Evolutionary conservation across 35 echinoderm and acorn worm genomes (phyloP).

Genomic region (Stichopus chloronotus): DNA sequence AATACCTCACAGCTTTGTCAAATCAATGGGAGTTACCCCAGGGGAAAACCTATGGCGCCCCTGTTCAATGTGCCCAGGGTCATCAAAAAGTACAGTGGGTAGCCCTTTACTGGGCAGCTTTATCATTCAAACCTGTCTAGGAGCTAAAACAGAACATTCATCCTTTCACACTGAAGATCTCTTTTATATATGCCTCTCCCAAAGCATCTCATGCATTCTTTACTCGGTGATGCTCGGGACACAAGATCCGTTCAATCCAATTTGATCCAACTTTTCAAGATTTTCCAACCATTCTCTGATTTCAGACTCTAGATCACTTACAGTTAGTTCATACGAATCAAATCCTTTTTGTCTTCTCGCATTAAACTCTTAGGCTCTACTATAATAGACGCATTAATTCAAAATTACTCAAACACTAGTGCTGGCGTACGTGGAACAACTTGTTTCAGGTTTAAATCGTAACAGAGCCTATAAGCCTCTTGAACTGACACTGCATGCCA

Average conservation of each 20-base stretch:
- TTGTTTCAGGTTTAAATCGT: background rate
- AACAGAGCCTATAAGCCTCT: too few relatives aligned
- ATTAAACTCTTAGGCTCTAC: slow-evolving; percentile 11
- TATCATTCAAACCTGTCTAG: too few relatives aligned
- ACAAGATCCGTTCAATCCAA: slow-evolving; percentile 45
- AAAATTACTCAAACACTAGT: slow-evolving; percentile 40
- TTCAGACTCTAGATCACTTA: slow-evolving; percentile 34
- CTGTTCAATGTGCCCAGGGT: too few relatives aligned
- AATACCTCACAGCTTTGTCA: too few relatives aligned
- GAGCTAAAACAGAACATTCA: too few relatives aligned
- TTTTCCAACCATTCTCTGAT: slow-evolving; percentile 35
- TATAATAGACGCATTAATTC: background rate
- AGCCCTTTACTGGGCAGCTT: too few relatives aligned
- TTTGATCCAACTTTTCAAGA: slow-evolving; percentile 15
- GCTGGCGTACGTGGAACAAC: slow-evolving; percentile 17
- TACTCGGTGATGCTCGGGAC: background rate
- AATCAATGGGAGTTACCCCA: background rate
- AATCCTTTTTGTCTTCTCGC: slow-evolving; percentile 24
- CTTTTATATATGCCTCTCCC: background rate
- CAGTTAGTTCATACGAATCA: slow-evolving; percentile 35
- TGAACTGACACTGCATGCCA: too few relatives aligned
- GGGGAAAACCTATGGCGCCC: too few relatives aligned
- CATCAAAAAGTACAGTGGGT: too few relatives aligned
- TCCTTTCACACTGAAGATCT: too few relatives aligned
- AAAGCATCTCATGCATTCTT: slow-evolving; percentile 20